These are phyloP conservation scores for Ornithorhynchus anatinus DNA, from an alignment of 2,113 vertebrate genomes.

Conservation along the genomic window DNA sequence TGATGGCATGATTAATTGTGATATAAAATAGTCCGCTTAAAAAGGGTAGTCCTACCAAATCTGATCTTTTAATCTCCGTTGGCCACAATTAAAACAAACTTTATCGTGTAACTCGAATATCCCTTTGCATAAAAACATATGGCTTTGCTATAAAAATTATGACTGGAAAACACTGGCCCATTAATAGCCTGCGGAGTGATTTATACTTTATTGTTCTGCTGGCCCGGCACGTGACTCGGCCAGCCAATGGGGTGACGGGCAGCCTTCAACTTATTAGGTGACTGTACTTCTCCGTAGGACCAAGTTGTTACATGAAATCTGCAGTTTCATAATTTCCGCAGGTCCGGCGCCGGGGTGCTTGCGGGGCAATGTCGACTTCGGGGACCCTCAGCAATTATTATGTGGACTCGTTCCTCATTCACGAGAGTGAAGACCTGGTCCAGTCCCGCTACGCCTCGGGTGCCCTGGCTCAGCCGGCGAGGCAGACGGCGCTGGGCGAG, in stretches of 20 bases:
- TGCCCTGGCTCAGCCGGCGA: conserved; percentile 76
- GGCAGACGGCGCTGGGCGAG: conserved; percentile 79
- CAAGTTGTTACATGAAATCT: conserved; percentile 97
- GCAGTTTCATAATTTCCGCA: conserved; percentile 93
- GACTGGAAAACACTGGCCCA: conserved; percentile 91
- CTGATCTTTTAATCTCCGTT: conserved; percentile 79
- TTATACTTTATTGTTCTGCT: conserved; percentile 98
- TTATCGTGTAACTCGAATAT: conserved; percentile 85
- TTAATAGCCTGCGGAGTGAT: conserved; percentile 97
- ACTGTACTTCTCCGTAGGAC: conserved; percentile 90
- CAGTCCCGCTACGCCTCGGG: conserved; percentile 82
- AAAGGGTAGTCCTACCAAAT: conserved; percentile 47
- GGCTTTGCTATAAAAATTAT: conserved; percentile 93
- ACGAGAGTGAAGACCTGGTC: conserved; percentile 87
- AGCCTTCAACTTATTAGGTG: conserved; percentile 91
- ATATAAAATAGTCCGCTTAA: conserved; percentile 79
- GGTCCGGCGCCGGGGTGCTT: conserved; percentile 74
- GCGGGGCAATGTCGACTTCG: conserved; percentile 85
- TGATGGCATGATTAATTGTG: conserved; percentile 83
- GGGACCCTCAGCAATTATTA: conserved; percentile 94
- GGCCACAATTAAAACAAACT: conserved; percentile 82
- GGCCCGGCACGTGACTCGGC: conserved; percentile 82
- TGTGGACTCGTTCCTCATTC: conserved; percentile 92
- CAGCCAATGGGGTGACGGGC: conserved; percentile 84
- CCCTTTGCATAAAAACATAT: conserved; percentile 90